Evolutionary conservation across 2,113 vertebrate species (phyloP).

Genomic region (Heliornis fulica): DNA sequence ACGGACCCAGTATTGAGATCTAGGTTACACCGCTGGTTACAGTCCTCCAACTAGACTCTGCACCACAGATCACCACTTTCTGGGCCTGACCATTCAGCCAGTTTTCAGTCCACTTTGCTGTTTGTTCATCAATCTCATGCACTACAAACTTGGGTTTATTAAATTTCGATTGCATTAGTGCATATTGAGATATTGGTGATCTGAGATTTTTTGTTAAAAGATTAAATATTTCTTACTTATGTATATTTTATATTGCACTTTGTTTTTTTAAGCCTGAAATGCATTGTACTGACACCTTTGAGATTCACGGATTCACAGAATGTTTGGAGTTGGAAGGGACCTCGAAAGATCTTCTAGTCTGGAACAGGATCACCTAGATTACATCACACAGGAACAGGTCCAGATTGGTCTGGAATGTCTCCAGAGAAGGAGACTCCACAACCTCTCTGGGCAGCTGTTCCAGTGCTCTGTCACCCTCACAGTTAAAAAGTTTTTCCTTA

Average conservation of each 20-base stretch:
- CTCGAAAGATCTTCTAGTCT: too few species aligned
- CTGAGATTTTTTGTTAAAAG: not conserved
- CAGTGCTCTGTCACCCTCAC: too few species aligned
- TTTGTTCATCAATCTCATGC: not conserved
- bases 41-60: not conserved
- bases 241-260: not conserved
- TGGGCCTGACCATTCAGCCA: not conserved
- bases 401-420: too few species aligned
- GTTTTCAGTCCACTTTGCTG: not conserved
- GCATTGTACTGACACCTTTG: not conserved
- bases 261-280: not conserved
- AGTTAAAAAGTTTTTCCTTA: too few species aligned
- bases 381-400: too few species aligned
- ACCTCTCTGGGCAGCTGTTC: too few species aligned
- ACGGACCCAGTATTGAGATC: not conserved
- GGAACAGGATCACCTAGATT: too few species aligned
- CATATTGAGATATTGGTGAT: not conserved
- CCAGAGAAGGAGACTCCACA: too few species aligned
- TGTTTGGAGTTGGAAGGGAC: too few species aligned
- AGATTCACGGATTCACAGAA: not conserved
- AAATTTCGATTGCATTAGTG: slow-evolving; percentile 3
- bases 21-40: not conserved
- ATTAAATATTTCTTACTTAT: not conserved
- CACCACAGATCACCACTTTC: not conserved
- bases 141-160: not conserved